These are phyloP conservation scores for Leptocoma aspasia DNA, from an alignment of 2,113 vertebrate species.

Conservation along the genomic window DNA sequence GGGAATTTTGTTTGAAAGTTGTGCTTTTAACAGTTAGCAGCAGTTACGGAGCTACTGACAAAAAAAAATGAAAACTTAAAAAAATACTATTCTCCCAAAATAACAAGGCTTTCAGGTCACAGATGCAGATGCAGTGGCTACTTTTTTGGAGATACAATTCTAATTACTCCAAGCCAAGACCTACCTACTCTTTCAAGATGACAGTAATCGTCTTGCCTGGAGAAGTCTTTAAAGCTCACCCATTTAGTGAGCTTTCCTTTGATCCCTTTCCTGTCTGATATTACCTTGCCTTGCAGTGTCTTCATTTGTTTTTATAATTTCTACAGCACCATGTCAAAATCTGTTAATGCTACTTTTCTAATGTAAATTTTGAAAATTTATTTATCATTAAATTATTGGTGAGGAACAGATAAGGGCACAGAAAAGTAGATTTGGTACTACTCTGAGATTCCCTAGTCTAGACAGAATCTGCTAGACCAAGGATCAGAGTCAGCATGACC, in stretches of 20 bases:
- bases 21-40: neutral
- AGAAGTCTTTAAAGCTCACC: neutral
- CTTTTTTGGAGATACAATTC: neutral
- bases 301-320: neutral
- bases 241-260: neutral
- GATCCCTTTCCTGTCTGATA: neutral
- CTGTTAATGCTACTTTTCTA: neutral
- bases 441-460: neutral
- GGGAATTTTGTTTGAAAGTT: neutral
- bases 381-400: neutral
- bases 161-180: neutral
- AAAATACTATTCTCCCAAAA: neutral
- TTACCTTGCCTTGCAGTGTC: neutral
- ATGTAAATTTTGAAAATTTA: neutral
- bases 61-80: neutral
- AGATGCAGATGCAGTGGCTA: neutral
- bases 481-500: neutral
- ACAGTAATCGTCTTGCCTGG: neutral
- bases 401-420: neutral
- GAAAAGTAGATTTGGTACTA: neutral
- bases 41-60: neutral
- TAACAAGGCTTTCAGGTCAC: neutral
- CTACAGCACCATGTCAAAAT: neutral
- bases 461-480: neutral
- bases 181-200: neutral